Evolutionary conservation across 30 jellyfish, hydroid and myxozoan species (phyloP).

Genomic region (Chrysaora quinquecirrha): DNA sequence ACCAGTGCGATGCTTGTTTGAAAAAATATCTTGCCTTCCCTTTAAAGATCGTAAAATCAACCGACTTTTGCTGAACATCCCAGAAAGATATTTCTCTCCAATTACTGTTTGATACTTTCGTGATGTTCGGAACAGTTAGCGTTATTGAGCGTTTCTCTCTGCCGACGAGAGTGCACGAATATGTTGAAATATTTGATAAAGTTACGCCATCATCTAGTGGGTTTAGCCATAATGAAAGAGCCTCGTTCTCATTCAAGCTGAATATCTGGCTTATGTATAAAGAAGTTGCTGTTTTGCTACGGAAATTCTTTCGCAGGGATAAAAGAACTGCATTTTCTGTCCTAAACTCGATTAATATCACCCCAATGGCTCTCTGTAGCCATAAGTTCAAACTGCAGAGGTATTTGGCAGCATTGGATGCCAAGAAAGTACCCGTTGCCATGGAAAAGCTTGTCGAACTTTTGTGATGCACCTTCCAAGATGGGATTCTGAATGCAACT

Average conservation of each 20-base stretch:
- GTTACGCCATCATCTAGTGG: constrained; percentile 21
- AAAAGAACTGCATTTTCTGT: neutral
- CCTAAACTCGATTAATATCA: constrained; percentile 2
- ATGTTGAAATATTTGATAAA: constrained; percentile 35
- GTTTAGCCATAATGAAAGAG: constrained; percentile 4
- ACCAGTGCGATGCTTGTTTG: constrained; percentile 26
- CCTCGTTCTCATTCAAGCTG: constrained; percentile 11
- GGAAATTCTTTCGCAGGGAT: constrained; percentile 8
- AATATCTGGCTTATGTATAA: constrained; percentile 44
- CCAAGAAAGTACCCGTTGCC: constrained; percentile 56
- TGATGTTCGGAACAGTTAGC: neutral
- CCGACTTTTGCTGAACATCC: constrained; percentile 23
- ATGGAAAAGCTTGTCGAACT: constrained; percentile 56
- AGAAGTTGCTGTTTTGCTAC: constrained; percentile 7
- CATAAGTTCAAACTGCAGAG: constrained; percentile 49
- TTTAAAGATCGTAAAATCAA: constrained; percentile 1
- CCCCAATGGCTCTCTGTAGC: constrained; percentile 30
- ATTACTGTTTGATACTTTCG: neutral
- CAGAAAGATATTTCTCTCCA: constrained; percentile 36
- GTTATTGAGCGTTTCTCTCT: neutral
- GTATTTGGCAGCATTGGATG: constrained; percentile 28
- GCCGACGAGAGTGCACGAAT: constrained; percentile 31
- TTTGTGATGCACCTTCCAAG: constrained; percentile 54
- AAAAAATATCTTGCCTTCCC: constrained; percentile 50
- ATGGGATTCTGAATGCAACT: neutral